These are phyloP conservation scores for Nemotelus pantherinus DNA, from an alignment of 2,888 invertebrate species.

Conservation along the genomic window DNA sequence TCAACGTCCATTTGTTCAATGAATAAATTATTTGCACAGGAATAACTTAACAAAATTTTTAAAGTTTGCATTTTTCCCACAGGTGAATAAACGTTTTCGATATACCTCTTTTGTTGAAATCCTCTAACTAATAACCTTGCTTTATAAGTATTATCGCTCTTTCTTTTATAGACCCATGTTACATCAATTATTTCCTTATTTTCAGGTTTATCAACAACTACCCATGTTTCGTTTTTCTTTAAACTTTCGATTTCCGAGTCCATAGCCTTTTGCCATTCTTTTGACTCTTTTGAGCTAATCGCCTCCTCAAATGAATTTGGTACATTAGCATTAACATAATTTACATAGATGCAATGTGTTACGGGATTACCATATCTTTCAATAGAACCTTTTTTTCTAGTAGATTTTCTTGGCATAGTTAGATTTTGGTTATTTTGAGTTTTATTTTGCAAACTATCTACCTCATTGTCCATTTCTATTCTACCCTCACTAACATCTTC, in stretches of 20 bases:
- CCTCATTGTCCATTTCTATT: not conserved
- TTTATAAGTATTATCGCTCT: slow-evolving; percentile 51
- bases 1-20: slow-evolving; percentile 50
- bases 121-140: slow-evolving; percentile 47
- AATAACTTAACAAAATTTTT: slow-evolving; percentile 54
- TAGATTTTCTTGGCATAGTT: slow-evolving; percentile 16
- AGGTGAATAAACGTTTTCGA: slow-evolving; percentile 46
- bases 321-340: slow-evolving; percentile 53
- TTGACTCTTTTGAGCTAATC: slow-evolving; percentile 51
- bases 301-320: slow-evolving; percentile 56
- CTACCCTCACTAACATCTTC: slow-evolving; percentile 36
- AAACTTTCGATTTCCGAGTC: slow-evolving; percentile 28
- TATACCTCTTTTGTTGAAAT: slow-evolving; percentile 43
- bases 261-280: slow-evolving; percentile 55
- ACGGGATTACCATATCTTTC: slow-evolving; percentile 50
- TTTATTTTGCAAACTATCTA: not conserved
- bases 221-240: not conserved
- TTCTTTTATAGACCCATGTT: slow-evolving; percentile 54
- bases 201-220: slow-evolving; percentile 29
- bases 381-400: slow-evolving; percentile 47
- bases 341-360: slow-evolving; percentile 53
- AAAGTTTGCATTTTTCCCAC: slow-evolving; percentile 54
- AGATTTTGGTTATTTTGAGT: slow-evolving; percentile 15
- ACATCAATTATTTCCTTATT: slow-evolving; percentile 25
- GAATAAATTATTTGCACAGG: slow-evolving; percentile 50